Base-by-base conservation (phyloP, 2,888 invertebrate species). In the Tricholauxania praeusta region DNA sequence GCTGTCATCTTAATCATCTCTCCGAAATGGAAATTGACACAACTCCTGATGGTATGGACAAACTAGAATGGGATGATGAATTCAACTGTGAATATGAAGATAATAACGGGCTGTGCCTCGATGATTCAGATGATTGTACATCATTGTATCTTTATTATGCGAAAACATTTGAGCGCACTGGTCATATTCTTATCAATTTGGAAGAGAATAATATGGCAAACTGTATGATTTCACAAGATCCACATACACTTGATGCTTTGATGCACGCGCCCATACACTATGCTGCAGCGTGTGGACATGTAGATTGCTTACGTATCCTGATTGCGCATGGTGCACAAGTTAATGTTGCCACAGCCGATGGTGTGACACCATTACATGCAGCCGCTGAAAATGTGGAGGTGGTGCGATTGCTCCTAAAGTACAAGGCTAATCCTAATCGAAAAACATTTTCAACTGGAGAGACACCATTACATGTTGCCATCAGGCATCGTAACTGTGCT, bases 21-120 rank as follows among this genome's bases (percentile, higher is more conserved):
- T 72, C 77, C 39, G 82, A 82, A 62, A 76, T 76, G 60, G 86
- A 87, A 86, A 81, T 89, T 82, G 81, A 90, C 83, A 82, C 82
- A 7, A 89, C 89, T 12, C 89, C 89, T 2, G 89, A 89, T 68
- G 89, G 90, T 15, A 91, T 91, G 90, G 91, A 91, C 79, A 92
- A 91, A 64, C 86, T 94, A 55, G 93, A 93, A 83, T 94, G 94
- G 93, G 93, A 93, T 83, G 92, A 92, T 84, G 93, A 94, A 80
- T 91, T 93, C 76, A 89, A 89, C 76, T 89, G 89, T 59, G 88
- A 88, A 73, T 76, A 76, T 72, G 75, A 79, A 51, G 71, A 74
- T 17, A 76, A 74, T 66, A 75, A 74, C 47, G 74, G 75, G 0
- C 73, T 74, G 12, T 76, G 55, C 3, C 60, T 74, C 4, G 22